Conservation (phyloP, 2,888 invertebrate genomes). For the Andrena dorsata region DNA sequence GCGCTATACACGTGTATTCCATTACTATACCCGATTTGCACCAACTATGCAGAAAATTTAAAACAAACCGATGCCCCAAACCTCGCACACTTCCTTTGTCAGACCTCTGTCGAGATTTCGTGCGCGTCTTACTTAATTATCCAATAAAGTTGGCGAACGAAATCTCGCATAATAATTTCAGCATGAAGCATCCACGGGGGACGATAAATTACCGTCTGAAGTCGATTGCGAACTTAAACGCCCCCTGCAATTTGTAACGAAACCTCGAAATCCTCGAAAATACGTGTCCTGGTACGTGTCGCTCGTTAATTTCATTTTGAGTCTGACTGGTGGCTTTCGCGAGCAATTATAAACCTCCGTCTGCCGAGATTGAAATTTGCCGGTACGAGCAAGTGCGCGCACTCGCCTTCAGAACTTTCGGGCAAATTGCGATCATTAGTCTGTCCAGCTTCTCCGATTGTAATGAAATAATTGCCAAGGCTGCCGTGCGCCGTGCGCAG, state of each 20-base stretch:
- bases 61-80: too few species aligned
- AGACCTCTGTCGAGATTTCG: neutral
- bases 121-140: slow-evolving; percentile 19
- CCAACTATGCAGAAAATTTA: too few species aligned
- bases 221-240: slow-evolving; percentile 28
- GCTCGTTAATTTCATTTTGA: slow-evolving; percentile 65
- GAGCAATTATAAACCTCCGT: slow-evolving; percentile 58
- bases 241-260: slow-evolving; percentile 57
- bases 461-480: slow-evolving; percentile 70
- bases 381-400: slow-evolving; percentile 35
- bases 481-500: slow-evolving; percentile 11
- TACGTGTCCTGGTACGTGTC: slow-evolving; percentile 40
- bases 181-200: neutral
- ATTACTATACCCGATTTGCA: too few species aligned
- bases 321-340: slow-evolving; percentile 32
- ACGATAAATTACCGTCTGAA: slow-evolving; percentile 35
- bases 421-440: slow-evolving; percentile 69
- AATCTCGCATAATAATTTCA: slow-evolving; percentile 20
- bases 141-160: slow-evolving; percentile 40
- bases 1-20: too few species aligned
- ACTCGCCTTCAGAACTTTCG: slow-evolving; percentile 49
- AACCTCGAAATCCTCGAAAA: slow-evolving; percentile 51
- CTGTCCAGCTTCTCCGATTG: slow-evolving; percentile 58
- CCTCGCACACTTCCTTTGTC: too few species aligned
- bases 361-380: slow-evolving; percentile 49